Evolutionary conservation across 2,797 vertebrate genomes (phyloP).

Genomic region (Saxicola maurus): DNA sequence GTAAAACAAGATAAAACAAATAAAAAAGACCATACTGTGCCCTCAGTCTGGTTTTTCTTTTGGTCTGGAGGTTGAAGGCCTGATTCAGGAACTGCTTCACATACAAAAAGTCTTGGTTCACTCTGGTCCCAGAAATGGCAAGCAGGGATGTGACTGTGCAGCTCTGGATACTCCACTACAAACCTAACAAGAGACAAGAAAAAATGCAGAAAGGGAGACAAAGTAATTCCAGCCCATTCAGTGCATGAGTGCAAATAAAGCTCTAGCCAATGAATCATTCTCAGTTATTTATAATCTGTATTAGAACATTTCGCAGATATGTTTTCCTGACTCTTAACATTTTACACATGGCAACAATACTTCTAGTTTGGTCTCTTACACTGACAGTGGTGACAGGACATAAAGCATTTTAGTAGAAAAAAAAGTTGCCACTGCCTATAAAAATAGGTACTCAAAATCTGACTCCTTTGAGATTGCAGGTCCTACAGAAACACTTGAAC

Average conservation of each 20-base stretch:
- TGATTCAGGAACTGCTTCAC: constrained; percentile 76
- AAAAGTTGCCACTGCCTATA: neutral
- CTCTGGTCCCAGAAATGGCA: constrained; percentile 93
- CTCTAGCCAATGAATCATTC: neutral
- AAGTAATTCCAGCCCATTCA: neutral
- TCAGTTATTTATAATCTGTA: neutral
- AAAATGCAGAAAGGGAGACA: neutral
- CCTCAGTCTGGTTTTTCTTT: neutral
- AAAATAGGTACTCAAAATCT: neutral
- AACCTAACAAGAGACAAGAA: constrained; percentile 65
- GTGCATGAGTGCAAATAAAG: neutral
- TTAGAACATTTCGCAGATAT: neutral
- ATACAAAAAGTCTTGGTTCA: constrained; percentile 88
- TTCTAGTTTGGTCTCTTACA: neutral
- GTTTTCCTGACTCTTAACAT: neutral
- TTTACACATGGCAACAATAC: neutral
- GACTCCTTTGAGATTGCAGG: neutral
- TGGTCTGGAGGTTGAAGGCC: neutral
- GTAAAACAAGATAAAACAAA: neutral
- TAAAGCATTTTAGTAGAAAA: neutral
- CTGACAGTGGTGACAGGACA: neutral
- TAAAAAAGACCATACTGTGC: constrained; percentile 32
- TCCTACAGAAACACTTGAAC: neutral
- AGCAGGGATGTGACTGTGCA: constrained; percentile 75
- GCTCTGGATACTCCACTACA: constrained; percentile 62